These are phyloP conservation scores for Sphecodes monilicornis DNA, from an alignment of 2,888 invertebrate species.

Conservation along the genomic window DNA sequence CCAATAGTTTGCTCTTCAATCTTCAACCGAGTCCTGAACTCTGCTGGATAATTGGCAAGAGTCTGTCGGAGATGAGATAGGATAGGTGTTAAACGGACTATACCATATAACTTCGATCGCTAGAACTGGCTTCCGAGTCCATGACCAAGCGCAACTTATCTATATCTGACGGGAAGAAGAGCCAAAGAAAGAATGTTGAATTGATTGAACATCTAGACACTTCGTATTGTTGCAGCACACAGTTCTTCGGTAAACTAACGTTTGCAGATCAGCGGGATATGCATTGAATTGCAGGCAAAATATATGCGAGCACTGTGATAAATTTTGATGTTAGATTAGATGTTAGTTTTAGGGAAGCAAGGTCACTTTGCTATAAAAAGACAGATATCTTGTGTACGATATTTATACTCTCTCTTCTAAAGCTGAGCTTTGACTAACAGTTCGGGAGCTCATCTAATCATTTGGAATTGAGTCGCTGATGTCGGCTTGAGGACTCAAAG, in stretches of 20 bases:
- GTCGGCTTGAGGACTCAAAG: too few species aligned
- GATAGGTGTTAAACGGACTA: conserved; percentile 38
- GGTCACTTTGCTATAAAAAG: too few species aligned
- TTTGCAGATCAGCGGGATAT: neutral
- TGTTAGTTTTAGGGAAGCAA: too few species aligned
- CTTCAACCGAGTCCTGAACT: conserved; percentile 40
- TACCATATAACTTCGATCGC: conserved; percentile 39
- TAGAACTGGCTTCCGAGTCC: conserved; percentile 24
- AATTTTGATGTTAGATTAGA: too few species aligned
- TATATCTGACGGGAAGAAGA: neutral
- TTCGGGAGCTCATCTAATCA: too few species aligned
- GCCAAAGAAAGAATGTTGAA: neutral
- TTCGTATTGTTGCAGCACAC: neutral
- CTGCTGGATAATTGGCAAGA: conserved; percentile 53
- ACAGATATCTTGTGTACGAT: too few species aligned
- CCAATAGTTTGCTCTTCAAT: conserved; percentile 54
- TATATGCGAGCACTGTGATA: neutral
- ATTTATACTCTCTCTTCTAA: too few species aligned
- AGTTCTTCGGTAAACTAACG: neutral
- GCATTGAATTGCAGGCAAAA: neutral
- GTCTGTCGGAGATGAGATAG: conserved; percentile 34
- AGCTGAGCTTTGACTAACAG: too few species aligned
- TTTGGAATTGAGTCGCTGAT: too few species aligned
- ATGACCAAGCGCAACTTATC: conserved; percentile 28
- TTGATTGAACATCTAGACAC: conserved; percentile 4